Base-by-base conservation (phyloP, 2,888 invertebrate genomes). In the Zele albiditarsus region DNA sequence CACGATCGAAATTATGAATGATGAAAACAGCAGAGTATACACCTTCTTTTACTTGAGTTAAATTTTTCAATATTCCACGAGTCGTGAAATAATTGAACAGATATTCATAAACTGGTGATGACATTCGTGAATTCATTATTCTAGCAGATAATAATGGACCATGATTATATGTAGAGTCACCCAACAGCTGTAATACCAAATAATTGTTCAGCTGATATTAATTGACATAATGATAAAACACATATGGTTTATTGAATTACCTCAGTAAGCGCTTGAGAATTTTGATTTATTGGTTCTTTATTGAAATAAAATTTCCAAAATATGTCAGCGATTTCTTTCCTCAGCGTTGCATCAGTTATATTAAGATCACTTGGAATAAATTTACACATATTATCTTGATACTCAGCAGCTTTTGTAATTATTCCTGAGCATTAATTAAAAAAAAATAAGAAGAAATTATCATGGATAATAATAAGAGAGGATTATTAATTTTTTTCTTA, bases 321-420 rank as follows among this genome's bases (percentile, higher is more conserved):
- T 14, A 79, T 77, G 31, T 84, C 79, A 3, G 81, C 82, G 14
- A 82, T 46, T 62, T 83, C 79, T 57, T 79, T 82, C 60, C 57
- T 78, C 27, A 76, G 70, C 4, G 46, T 74, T n/a, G 79, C 16
- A 73, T 86, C 85, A n/a, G 87, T 87, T 6, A 85, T 75, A 46
- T 88, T 88, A 71, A 88, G 73, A 71, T 86, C 83, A 16, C 77
- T 66, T n/a, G 88, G 87, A 31, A 88, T 25, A 62, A 88, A 84
- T 12, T 79, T 71, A 31, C 87, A 86, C 20, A 87, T 85, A 58
- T 87, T 79, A 23, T 83, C 80, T 62, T 87, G 83, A 71, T 88
- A 72, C 23, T 80, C 66, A 1, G 82, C 84, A 4, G 83, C 82
- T 25, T 82, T 79, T 3, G 74, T 68, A 33, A 86, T 78, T 63